A percentile compares a stretch with the other conserved stretches of the same genome.
Evolutionary conservation across 2,888 invertebrate genomes (phyloP).

Genomic region (Boloria selene): DNA sequence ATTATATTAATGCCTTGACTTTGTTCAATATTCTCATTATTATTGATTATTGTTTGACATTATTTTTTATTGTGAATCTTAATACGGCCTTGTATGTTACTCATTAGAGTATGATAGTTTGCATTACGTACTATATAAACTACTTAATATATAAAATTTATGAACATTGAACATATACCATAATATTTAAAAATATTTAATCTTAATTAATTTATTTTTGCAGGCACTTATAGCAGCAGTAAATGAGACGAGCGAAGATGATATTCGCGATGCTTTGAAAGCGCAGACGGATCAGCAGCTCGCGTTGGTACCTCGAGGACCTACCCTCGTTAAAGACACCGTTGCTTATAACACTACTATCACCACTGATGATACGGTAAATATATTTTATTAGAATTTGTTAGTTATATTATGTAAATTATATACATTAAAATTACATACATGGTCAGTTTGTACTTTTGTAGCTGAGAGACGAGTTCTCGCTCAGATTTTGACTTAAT

Average conservation of each 20-base stretch:
- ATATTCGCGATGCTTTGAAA: constrained; percentile 87
- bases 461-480: too few species aligned
- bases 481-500: too few species aligned
- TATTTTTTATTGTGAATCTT: constrained; percentile 1
- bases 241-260: constrained; percentile 79
- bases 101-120: too few species aligned
- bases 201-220: constrained; percentile 54
- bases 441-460: too few species aligned
- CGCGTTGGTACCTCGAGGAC: constrained; percentile 85
- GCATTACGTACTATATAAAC: too few species aligned
- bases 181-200: too few species aligned
- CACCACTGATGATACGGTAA: constrained; percentile 91
- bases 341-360: constrained; percentile 89
- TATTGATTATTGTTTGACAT: constrained; percentile 7
- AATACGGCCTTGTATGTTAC: too few species aligned
- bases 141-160: too few species aligned
- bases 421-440: not conserved
- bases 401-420: not conserved
- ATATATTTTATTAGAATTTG: not conserved
- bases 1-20: constrained; percentile 11
- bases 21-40: not conserved
- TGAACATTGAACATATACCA: too few species aligned
- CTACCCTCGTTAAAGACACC: constrained; percentile 88
- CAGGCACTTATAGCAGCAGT: constrained; percentile 90
- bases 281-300: constrained; percentile 83